A percentile compares a stretch with the other conserved stretches of the same genome.
These are phyloP conservation scores for Saturnia pavonia DNA, from an alignment of 2,888 invertebrate genomes.

Conservation along the genomic window DNA sequence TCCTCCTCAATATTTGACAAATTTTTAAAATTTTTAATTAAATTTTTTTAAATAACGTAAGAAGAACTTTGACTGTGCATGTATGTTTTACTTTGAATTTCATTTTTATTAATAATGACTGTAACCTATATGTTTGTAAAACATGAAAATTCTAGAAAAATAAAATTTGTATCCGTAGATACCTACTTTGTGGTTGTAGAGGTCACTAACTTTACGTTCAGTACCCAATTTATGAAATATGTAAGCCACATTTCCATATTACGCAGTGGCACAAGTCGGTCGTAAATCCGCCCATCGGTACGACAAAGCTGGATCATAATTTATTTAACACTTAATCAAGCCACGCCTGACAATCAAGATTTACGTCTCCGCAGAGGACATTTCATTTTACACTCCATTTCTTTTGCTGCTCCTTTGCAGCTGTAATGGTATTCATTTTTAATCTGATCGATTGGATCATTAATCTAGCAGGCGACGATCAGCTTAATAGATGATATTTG, in stretches of 20 bases:
- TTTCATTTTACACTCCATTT: constrained; percentile 70
- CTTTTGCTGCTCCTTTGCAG: constrained; percentile 55
- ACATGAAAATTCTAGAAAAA: not conserved
- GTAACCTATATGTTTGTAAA: not conserved
- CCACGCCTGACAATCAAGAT: constrained; percentile 68
- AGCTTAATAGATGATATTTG: constrained; percentile 6
- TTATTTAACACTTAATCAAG: constrained; percentile 79
- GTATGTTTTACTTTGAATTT: too few relatives aligned
- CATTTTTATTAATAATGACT: too few relatives aligned
- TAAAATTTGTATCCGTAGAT: not conserved
- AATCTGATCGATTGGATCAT: constrained; percentile 57
- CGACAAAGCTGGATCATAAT: constrained; percentile 57
- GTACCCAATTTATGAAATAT: constrained; percentile 16
- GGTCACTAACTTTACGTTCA: constrained; percentile 1
- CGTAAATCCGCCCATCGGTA: constrained; percentile 36
- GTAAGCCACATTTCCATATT: constrained; percentile 8
- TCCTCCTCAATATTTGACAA: too few relatives aligned
- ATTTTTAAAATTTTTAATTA: too few relatives aligned
- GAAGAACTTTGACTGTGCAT: too few relatives aligned
- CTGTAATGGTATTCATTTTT: constrained; percentile 66
- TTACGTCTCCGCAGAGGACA: constrained; percentile 58
- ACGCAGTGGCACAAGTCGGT: constrained; percentile 2
- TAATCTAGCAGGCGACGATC: constrained; percentile 37
- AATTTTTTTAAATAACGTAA: too few relatives aligned
- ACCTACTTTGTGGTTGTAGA: not conserved